Base-by-base conservation (phyloP, 2,797 vertebrate genomes). In the Cyprinodon diabolis region DNA sequence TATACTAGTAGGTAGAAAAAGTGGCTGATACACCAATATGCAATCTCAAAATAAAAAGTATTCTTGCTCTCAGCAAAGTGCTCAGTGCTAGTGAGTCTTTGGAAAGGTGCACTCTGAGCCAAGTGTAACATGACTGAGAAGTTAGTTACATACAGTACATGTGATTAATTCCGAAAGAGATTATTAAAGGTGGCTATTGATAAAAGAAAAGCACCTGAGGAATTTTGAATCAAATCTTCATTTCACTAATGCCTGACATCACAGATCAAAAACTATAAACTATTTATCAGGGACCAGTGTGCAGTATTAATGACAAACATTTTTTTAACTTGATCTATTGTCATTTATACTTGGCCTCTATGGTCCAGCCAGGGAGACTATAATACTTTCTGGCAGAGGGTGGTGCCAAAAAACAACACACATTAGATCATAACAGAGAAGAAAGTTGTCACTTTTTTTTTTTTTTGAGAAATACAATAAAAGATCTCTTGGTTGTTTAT, bases 1-100 rank as follows among this genome's bases (percentile, higher is more conserved):
- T 5, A 60, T 35, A 78, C 15, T 54, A 71, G 56, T 19, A 19
- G 51, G 7, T 68, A 48, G 37, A 79, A 35, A 21, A 70, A 14
- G 55, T 60, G 48, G 25, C 55, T 81, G 58, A 30, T 21, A 17
- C 65, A 75, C 45, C 12, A 51, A 21, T 57, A 40, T 57, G 40
- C 8, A 57, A 13, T 62, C 21, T 40, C 7, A n/a, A 45, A 74
- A 51, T 4, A 74, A 25, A 72, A 63, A 57, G 23, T 9, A 65
- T 37, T 47, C 30, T 1, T 0, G 0, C 63, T 76, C 70, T 68
- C 35, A 13, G 8, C 62, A 25, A n/a, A 56, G 12, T 30, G 30
- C 21, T 23, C 19, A 14, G 10, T 66, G 11, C 71, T 30, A 30
- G 21, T 65, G 21, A 66, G 19, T 40, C 40, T 13, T 63, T 25